Percentiles rank a stretch among this genome's conserved stretches.
Evolutionary conservation across 2,113 vertebrate species (phyloP).

Genomic region (Dasypus novemcinctus): DNA sequence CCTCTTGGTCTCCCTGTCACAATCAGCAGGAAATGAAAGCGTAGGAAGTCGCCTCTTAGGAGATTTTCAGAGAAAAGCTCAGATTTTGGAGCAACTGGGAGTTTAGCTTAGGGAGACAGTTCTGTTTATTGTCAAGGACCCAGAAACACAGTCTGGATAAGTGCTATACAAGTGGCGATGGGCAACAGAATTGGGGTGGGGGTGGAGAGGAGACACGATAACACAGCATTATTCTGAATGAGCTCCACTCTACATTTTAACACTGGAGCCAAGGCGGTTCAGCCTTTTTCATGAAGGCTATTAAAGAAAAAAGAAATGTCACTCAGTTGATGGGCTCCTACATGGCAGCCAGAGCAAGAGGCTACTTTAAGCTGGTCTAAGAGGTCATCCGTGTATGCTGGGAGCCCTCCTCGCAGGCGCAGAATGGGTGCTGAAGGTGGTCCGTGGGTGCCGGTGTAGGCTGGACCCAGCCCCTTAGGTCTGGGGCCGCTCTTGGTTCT

Average conservation of each 20-base stretch:
- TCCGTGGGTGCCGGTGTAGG: slow-evolving; percentile 53
- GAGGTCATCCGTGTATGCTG: not conserved
- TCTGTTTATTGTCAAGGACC: slow-evolving; percentile 80
- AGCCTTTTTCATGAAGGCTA: slow-evolving; percentile 57
- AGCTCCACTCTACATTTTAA: slow-evolving; percentile 48
- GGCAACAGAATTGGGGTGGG: slow-evolving; percentile 10
- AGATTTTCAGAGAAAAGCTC: not conserved
- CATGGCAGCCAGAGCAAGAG: slow-evolving; percentile 20
- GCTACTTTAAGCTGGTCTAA: slow-evolving; percentile 38
- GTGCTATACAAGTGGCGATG: not conserved
- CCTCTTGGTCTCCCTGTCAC: fast-evolving
- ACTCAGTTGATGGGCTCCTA: slow-evolving; percentile 64
- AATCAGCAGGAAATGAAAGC: not conserved
- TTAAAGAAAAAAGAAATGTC: slow-evolving; percentile 35
- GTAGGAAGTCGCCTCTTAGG: not conserved
- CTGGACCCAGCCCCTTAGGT: not conserved
- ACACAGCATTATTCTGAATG: not conserved
- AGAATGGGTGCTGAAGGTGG: slow-evolving; percentile 70
- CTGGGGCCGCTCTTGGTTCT: slow-evolving; percentile 79
- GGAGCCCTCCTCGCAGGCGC: not conserved
- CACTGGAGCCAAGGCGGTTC: slow-evolving; percentile 21
- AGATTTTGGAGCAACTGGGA: not conserved
- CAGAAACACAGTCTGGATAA: slow-evolving; percentile 34
- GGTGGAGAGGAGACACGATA: not conserved
- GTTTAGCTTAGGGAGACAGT: slow-evolving; percentile 27